Base-by-base conservation (phyloP, 2,888 invertebrate genomes). In the Ecdyonurus torrentis region DNA sequence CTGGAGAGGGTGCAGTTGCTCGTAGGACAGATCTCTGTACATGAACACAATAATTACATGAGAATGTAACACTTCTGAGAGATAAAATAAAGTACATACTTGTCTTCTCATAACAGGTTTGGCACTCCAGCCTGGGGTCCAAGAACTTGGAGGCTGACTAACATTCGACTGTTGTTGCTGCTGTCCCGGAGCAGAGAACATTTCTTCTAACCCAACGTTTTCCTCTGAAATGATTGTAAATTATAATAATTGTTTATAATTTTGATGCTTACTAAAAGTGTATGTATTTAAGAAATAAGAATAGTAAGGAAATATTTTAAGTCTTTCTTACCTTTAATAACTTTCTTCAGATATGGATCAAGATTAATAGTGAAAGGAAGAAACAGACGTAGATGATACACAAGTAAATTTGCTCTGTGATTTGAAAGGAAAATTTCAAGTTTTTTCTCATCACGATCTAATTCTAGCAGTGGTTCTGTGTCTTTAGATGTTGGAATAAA, bases 331-430 rank as follows among this genome's bases (percentile, higher is more conserved):
- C 92, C 97, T 83, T 95, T 91, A 64, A 98, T 93, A 63, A 94
- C 89, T 78, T 98, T 98, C 73, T 95, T 87, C 65, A 99, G 84
- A 73, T 96, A 98, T 0, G 99, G 99, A 79, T 99, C 99, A 63
- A 99, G 79, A 75, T 98, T 99, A 70, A 97, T 97, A 19, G 98
- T 97, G 74, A 98, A 99, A 0, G 98, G 97, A 65, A 98, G 79
- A 76, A 99, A 98, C 71, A 95, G 89, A 73, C 94, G 91, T 71
- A 99, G 81, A 73, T 94, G 92, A 55, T 89, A 88, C 7, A 92
- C 86, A 58, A 91, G 81, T 65, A 93, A 80, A 69, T 89, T 91
- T 15, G 87, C 83, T 67, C 91, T 85, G 74, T 95, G 94, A 73
- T 91, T 89, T 66, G 90, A 85, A 25, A 97, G 78, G 74, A 96